Conservation (phyloP, 92 coral and sea anemone species). For the Pocillopora grandis region DNA sequence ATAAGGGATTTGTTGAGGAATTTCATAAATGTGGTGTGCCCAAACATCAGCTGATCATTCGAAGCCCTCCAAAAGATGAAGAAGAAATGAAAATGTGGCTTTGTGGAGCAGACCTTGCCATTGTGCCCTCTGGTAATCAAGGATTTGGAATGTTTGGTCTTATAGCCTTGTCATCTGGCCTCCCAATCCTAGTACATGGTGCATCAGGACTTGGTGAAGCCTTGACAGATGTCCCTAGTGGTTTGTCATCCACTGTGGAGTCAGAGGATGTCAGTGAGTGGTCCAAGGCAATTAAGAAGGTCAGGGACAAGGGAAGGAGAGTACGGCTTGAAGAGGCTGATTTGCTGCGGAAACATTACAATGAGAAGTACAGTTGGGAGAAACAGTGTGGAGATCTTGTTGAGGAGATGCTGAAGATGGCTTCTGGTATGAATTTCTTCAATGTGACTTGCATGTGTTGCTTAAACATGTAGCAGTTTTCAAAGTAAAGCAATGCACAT, state of each 20-base stretch:
- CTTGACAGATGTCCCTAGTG: not conserved
- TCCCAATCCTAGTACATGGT: constrained; percentile 6
- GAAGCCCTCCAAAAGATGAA: not conserved
- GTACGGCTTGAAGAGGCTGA: not conserved
- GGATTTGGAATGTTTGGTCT: not conserved
- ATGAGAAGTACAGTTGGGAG: constrained; percentile 12
- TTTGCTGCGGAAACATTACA: not conserved
- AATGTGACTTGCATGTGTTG: not conserved
- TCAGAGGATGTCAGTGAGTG: not conserved
- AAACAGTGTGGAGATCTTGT: not conserved
- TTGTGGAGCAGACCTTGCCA: not conserved
- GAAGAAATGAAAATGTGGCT: not conserved
- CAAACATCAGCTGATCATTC: not conserved
- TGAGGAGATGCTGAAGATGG: not conserved
- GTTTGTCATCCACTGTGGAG: not conserved
- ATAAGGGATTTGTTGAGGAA: not conserved
- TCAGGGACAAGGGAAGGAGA: not conserved
- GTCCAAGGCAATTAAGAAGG: not conserved
- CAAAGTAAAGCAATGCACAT: too few relatives aligned
- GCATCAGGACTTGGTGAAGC: constrained; percentile 8
- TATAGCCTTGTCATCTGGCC: constrained; percentile 2
- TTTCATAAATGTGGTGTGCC: not conserved
- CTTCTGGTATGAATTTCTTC: constrained; percentile 2
- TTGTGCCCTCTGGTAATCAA: not conserved
- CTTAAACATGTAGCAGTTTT: not conserved